Conservation (phyloP, 2,888 invertebrate species). For the Trypoxylon attenuatum region DNA sequence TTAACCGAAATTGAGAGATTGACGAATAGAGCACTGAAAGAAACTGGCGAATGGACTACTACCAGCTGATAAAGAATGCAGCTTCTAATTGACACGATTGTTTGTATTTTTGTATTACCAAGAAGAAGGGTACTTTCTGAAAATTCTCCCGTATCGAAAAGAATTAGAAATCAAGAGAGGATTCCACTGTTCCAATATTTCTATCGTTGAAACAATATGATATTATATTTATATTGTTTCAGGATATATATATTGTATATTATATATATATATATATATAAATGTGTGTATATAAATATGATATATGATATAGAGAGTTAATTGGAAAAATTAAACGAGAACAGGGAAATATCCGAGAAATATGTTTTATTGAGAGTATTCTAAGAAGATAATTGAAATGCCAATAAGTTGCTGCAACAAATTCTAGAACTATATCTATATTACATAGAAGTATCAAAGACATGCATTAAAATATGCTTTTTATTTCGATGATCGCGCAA, state of each 20-base stretch:
- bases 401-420: too few relatives aligned
- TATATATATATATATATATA: constrained; percentile 22
- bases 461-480: too few relatives aligned
- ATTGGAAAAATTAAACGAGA: too few relatives aligned
- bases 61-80: constrained; percentile 63
- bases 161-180: constrained; percentile 22
- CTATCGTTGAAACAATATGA: constrained; percentile 45
- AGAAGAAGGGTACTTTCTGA: constrained; percentile 32
- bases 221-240: constrained; percentile 45
- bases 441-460: too few relatives aligned
- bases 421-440: too few relatives aligned
- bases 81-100: constrained; percentile 44
- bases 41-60: constrained; percentile 77
- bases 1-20: constrained; percentile 82
- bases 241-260: constrained; percentile 30
- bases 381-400: constrained; percentile 12
- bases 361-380: constrained; percentile 17
- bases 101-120: constrained; percentile 69
- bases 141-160: constrained; percentile 32
- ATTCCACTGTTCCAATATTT: constrained; percentile 40
- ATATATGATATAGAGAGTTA: constrained; percentile 24
- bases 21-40: constrained; percentile 80
- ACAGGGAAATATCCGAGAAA: constrained; percentile 9
- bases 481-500: too few relatives aligned
- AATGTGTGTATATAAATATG: constrained; percentile 21